These are phyloP conservation scores for Phocoena phocoena DNA, from an alignment of 2,113 vertebrate genomes.

Conservation along the genomic window DNA sequence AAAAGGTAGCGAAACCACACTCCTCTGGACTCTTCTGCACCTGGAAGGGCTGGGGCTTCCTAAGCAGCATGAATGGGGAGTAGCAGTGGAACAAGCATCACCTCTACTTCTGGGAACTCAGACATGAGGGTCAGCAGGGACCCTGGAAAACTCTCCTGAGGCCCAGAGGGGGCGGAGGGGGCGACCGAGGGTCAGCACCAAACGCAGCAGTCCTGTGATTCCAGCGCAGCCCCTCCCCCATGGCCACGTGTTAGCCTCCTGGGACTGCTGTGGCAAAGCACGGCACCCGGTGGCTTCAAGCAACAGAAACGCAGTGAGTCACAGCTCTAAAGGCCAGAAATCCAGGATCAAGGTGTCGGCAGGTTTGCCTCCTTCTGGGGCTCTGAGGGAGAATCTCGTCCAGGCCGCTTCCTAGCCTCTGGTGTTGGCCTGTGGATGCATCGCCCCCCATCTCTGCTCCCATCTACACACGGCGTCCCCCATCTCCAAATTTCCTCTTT, in stretches of 20 bases:
- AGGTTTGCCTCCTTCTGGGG: neutral
- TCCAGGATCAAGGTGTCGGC: accelerated
- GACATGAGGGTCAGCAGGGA: neutral
- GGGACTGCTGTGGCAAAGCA: too few species aligned
- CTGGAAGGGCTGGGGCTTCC: neutral
- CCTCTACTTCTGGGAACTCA: neutral
- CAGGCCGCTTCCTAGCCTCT: neutral
- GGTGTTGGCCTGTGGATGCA: neutral
- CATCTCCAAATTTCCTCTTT: neutral
- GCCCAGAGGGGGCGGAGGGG: neutral
- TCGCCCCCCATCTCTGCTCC: neutral
- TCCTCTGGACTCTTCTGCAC: neutral
- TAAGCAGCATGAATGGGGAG: neutral
- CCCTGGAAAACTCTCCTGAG: neutral
- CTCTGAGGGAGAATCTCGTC: neutral
- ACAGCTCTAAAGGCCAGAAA: neutral
- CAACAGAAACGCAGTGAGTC: neutral
- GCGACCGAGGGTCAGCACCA: neutral
- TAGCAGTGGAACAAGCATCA: accelerated
- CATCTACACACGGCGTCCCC: accelerated
- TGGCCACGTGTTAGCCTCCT: too few species aligned
- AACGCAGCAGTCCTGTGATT: neutral
- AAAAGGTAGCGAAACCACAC: too few species aligned
- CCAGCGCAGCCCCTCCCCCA: accelerated
- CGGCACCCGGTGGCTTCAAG: neutral